Conservation (phyloP, 2,888 invertebrate species). For the Chalcosyrphus nemorum region DNA sequence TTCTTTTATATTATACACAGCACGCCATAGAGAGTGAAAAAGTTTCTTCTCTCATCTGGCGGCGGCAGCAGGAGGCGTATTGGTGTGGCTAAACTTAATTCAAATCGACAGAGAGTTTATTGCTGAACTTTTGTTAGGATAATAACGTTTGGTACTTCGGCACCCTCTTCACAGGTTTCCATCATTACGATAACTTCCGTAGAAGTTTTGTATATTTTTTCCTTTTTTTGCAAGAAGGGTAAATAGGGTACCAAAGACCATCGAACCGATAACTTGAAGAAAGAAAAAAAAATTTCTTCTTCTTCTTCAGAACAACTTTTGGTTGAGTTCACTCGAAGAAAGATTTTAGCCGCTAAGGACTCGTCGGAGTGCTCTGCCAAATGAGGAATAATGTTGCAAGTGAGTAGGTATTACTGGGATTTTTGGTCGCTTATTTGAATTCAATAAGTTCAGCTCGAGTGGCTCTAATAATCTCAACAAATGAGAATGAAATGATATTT, state of each 20-base stretch:
- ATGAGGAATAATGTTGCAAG: conserved; percentile 36
- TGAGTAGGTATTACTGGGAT: conserved; percentile 26
- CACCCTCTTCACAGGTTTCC: conserved; percentile 63
- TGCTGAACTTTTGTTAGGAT: conserved; percentile 69
- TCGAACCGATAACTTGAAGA: conserved; percentile 11
- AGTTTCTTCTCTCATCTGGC: conserved; percentile 38
- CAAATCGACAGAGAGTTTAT: conserved; percentile 68
- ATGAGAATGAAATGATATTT: conserved; percentile 8
- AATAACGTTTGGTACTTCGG: conserved; percentile 66
- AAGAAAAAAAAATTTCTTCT: conserved; percentile 1
- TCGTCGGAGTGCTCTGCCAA: conserved; percentile 25
- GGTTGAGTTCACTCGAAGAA: conserved; percentile 55
- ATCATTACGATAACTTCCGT: conserved; percentile 59
- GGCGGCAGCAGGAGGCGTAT: background rate
- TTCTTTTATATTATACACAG: conserved; percentile 37
- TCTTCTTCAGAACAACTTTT: conserved; percentile 46
- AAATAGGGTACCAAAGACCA: conserved; percentile 17
- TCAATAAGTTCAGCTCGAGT: conserved; percentile 20
- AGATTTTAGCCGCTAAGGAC: conserved; percentile 11
- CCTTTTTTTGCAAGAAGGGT: conserved; percentile 1
- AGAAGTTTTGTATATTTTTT: background rate
- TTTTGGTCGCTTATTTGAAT: conserved; percentile 18
- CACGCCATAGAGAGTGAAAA: conserved; percentile 33
- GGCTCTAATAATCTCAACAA: conserved; percentile 14
- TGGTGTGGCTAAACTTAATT: conserved; percentile 62